Conservation (phyloP, 2,888 invertebrate genomes). For the Cerastis leucographa region DNA sequence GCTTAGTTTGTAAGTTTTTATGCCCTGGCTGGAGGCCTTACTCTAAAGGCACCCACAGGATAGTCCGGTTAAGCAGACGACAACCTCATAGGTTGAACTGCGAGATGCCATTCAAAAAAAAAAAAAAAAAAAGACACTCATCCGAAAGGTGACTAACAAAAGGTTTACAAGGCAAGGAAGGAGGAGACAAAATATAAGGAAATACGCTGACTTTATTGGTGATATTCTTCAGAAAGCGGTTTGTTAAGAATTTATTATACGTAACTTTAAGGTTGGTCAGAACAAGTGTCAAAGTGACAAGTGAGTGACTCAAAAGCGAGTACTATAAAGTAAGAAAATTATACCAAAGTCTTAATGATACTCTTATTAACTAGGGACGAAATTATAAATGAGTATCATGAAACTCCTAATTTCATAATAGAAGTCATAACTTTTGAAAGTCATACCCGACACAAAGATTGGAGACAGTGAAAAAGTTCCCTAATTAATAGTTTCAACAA, state of each 20-base stretch:
- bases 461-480: constrained; percentile 18
- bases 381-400: constrained; percentile 23
- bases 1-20: too few species aligned
- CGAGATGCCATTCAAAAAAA: too few species aligned
- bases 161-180: background rate
- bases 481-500: constrained; percentile 43
- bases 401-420: constrained; percentile 19
- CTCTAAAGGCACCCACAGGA: too few species aligned
- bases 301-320: too few species aligned
- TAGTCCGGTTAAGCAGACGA: too few species aligned
- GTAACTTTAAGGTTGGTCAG: background rate
- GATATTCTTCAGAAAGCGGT: background rate
- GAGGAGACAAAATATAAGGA: background rate
- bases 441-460: constrained; percentile 1
- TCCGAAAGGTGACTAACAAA: background rate
- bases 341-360: background rate
- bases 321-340: background rate
- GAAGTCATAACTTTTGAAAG: constrained; percentile 10
- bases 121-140: too few species aligned
- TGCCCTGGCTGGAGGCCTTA: too few species aligned
- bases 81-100: too few species aligned
- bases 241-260: background rate
- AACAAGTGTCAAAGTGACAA: too few species aligned
- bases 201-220: background rate
- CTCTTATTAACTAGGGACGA: background rate